These are phyloP conservation scores for Acleris sparsana DNA, from an alignment of 2,888 invertebrate species.

Conservation along the genomic window DNA sequence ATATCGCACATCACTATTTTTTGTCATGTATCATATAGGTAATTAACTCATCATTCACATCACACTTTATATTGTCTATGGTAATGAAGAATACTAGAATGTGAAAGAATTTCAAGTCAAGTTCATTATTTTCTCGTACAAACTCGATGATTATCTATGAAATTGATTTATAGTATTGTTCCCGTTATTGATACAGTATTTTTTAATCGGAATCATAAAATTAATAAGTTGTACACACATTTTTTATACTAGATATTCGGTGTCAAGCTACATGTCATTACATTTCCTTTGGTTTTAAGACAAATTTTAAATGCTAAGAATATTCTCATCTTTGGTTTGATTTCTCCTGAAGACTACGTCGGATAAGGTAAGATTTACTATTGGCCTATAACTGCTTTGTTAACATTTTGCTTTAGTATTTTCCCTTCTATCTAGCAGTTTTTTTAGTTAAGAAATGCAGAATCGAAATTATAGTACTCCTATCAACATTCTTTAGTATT, in stretches of 20 bases:
- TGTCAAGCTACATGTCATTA: constrained; percentile 25
- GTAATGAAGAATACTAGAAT: constrained; percentile 2
- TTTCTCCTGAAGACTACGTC: constrained; percentile 20
- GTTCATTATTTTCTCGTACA: constrained; percentile 15
- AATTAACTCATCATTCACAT: neutral
- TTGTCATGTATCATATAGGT: neutral
- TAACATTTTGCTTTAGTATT: neutral
- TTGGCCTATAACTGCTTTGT: neutral
- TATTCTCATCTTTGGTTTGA: constrained; percentile 22
- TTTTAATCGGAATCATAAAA: constrained; percentile 2
- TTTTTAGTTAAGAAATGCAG: too few species aligned
- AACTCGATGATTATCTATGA: constrained; percentile 12
- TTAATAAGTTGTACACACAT: constrained; percentile 4
- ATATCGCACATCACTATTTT: neutral
- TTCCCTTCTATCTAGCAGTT: neutral
- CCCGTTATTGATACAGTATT: neutral
- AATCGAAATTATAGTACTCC: too few species aligned
- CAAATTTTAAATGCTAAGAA: constrained; percentile 26
- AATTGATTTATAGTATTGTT: constrained; percentile 17
- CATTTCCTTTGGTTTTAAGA: constrained; percentile 15
- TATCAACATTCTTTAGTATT: neutral
- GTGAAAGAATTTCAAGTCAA: constrained; percentile 10
- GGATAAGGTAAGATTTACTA: constrained; percentile 24
- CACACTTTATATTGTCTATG: constrained; percentile 23
- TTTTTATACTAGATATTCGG: neutral